Evolutionary conservation across 2,888 invertebrate species (phyloP), one percentile per base, ranked within the genome.

Genomic region (Flabesymbios commensalis): DNA sequence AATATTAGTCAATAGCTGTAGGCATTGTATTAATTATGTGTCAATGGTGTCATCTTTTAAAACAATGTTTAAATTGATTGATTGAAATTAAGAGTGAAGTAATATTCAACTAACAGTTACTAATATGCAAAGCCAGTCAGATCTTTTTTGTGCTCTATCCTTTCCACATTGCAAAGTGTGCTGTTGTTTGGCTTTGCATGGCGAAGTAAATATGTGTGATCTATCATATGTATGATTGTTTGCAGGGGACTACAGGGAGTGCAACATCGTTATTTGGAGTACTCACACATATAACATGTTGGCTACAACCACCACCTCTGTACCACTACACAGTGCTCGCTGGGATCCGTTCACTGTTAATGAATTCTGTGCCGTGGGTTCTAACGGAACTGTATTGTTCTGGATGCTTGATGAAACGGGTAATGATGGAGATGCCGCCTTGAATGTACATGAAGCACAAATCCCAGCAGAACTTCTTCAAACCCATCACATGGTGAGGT

Each of bases 291-390:
- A 75, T 60, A 65, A 71, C 22, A 62, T 79, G 24, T 60, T 79
- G 43, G 72, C 77, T 28, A 71, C 70, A 17, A 75, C 79, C 22
- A 67, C 67, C 41, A 72, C 78, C 22, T 70, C 73, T 17, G 62
- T 69, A 28, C 76, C 80, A 3, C 55, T 81, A n/a, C 75, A 78
- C 65, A 72, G 74, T 31, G 57, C 80, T 28, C 68, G 69, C 48
- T 81, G 80, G 79, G 80, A 81, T 67, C 79, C 80, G 0, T 77
- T 69, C 67, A 75, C 76, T 19, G 74, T 75, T 29, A 80, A 80
- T 65, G 80, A 81, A 70, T 81, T 82, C 70, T 72, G 76, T 7
- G 74, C 77, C 1, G 78, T 79, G 7, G 81, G 81, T 3, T 73
- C 74, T 53, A 64, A 74, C 56, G 76, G 76, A 7, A 68, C 72